These are phyloP conservation scores for Capitella teleta DNA, from an alignment of 1,140 invertebrate species.

Conservation along the genomic window DNA sequence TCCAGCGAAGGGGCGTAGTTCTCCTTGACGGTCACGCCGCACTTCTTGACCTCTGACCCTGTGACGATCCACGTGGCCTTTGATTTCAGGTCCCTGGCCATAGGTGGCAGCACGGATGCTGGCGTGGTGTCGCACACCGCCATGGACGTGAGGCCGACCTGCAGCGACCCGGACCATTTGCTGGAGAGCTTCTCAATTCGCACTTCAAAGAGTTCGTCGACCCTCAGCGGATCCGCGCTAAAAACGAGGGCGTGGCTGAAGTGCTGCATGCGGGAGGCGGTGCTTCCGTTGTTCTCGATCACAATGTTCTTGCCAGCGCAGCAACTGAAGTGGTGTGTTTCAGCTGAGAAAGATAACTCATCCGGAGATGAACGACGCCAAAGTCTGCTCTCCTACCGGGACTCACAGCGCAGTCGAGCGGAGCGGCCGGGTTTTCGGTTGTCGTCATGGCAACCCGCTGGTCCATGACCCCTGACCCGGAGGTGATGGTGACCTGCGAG, in stretches of 20 bases:
- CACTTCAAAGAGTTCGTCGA: slow-evolving; percentile 51
- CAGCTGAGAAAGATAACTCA: slow-evolving; percentile 21
- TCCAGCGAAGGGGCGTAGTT: slow-evolving; percentile 40
- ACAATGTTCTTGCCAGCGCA: slow-evolving; percentile 64
- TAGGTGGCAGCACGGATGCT: slow-evolving; percentile 49
- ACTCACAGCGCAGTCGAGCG: slow-evolving; percentile 19
- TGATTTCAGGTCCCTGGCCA: slow-evolving; percentile 29
- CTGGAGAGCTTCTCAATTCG: slow-evolving; percentile 50
- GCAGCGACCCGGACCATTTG: slow-evolving; percentile 62
- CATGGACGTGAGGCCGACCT: slow-evolving; percentile 63
- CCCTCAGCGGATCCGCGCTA: slow-evolving; percentile 43
- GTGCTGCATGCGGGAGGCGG: slow-evolving; percentile 53
- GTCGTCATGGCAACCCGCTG: slow-evolving; percentile 21
- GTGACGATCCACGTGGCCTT: slow-evolving; percentile 43
- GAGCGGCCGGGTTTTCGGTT: slow-evolving; percentile 16
- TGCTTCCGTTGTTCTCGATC: slow-evolving; percentile 54
- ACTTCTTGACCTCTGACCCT: slow-evolving; percentile 44
- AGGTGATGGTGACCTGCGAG: slow-evolving; percentile 62
- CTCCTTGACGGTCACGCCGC: slow-evolving; percentile 35
- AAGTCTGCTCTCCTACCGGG: too few species aligned
- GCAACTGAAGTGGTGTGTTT: slow-evolving; percentile 46
- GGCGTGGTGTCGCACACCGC: slow-evolving; percentile 51
- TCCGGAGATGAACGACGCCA: too few species aligned
- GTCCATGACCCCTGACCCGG: slow-evolving; percentile 23
- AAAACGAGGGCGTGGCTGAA: slow-evolving; percentile 49